Percentiles rank a stretch among this genome's conserved stretches.
Conservation (phyloP, 2,888 invertebrate species). For the Thalpophila matura region DNA sequence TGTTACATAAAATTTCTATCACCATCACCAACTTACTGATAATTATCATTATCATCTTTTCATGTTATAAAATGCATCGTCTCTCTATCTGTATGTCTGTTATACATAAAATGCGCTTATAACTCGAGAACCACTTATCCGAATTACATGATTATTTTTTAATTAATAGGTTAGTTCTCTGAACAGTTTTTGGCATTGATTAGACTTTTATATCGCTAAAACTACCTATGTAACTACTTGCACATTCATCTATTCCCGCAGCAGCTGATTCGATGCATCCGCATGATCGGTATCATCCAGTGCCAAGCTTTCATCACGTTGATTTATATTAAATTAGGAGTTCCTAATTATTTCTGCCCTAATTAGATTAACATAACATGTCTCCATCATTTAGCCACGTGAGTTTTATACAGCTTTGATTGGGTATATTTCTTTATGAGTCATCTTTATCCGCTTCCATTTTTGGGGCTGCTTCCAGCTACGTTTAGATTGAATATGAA, state of each 20-base stretch:
- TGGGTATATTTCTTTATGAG: background rate
- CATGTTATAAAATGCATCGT: no score
- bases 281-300: conserved; percentile 18
- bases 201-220: no score
- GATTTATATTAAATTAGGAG: conserved; percentile 13
- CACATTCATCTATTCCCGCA: background rate
- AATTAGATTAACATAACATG: conserved; percentile 35
- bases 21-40: background rate
- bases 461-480: background rate
- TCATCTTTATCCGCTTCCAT: background rate
- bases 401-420: conserved; percentile 3
- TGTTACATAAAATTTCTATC: background rate
- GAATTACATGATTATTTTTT: no score
- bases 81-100: no score
- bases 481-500: no score
- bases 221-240: background rate
- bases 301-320: conserved; percentile 40
- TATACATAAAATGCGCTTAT: no score
- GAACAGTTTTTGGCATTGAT: no score
- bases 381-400: conserved; percentile 17
- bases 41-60: no score
- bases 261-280: conserved; percentile 12
- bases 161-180: no score
- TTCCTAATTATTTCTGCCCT: conserved; percentile 17
- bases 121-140: no score